phyloP scores from a whole-genome alignment of 2,113 vertebrate genomes.

The Pelodiscus sinensis region DNA sequence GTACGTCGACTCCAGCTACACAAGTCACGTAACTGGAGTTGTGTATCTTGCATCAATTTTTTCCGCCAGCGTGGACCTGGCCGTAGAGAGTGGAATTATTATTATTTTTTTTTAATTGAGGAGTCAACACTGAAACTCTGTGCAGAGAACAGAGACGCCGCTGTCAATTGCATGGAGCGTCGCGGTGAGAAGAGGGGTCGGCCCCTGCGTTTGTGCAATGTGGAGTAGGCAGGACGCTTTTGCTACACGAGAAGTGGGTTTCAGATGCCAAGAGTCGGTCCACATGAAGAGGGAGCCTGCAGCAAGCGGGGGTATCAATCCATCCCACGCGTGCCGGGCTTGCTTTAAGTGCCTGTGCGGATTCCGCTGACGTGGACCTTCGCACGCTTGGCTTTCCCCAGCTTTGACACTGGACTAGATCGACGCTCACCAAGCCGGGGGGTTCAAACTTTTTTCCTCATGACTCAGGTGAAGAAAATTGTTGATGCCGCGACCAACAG shows the following conservation, averaged over 20 bases:
- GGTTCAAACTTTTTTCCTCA: no score
- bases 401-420: neutral
- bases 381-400: neutral
- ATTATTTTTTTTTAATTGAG: conserved; percentile 10
- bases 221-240: rapidly evolving
- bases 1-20: no score
- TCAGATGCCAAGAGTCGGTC: neutral
- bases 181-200: neutral
- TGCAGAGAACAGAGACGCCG: neutral
- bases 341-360: neutral
- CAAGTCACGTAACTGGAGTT: no score
- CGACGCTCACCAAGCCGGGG: neutral
- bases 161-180: neutral
- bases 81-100: conserved; percentile 12
- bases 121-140: conserved; percentile 46
- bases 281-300: neutral
- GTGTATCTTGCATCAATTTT: no score
- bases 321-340: neutral
- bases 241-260: no score
- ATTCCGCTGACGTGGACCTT: neutral
- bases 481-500: no score
- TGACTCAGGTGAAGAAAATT: no score
- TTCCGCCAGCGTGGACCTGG: no score
- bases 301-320: neutral
- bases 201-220: rapidly evolving